Percentiles rank a stretch among this genome's conserved stretches.
Conservation (phyloP, 2,888 invertebrate species). For the Oligia fasciuncula region DNA sequence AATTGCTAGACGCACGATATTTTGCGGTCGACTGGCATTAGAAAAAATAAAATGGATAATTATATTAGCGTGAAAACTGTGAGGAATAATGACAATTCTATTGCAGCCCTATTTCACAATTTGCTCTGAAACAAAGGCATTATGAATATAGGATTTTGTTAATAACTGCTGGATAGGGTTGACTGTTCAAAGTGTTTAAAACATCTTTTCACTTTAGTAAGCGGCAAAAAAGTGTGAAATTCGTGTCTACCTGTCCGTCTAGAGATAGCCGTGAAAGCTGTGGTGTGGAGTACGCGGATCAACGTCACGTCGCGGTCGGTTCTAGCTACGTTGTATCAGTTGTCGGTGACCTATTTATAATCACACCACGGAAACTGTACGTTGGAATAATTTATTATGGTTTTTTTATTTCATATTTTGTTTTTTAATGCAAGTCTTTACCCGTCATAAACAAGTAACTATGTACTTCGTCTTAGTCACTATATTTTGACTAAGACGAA, state of each 20-base stretch:
- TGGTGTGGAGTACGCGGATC: neutral
- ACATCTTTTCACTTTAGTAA: constrained; percentile 39
- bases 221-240: neutral
- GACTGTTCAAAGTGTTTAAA: constrained; percentile 19
- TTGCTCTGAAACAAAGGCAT: constrained; percentile 2
- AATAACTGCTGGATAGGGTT: constrained; percentile 8
- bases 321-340: constrained; percentile 2
- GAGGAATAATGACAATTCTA: constrained; percentile 17
- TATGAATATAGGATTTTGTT: constrained; percentile 11
- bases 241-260: neutral
- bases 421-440: no score
- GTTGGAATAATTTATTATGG: neutral
- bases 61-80: constrained; percentile 7
- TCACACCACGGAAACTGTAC: neutral
- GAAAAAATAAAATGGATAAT: no score
- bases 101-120: constrained; percentile 8
- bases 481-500: no score
- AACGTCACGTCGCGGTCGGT: neutral
- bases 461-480: no score
- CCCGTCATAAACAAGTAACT: no score
- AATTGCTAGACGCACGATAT: constrained; percentile 38
- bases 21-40: constrained; percentile 26
- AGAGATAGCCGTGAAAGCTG: neutral
- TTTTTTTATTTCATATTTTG: no score
- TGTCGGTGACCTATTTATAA: constrained; percentile 17